Evolutionary conservation across 2,797 vertebrate genomes (phyloP), one percentile per base, ranked within the genome.

Genomic region (Molothrus ater): DNA sequence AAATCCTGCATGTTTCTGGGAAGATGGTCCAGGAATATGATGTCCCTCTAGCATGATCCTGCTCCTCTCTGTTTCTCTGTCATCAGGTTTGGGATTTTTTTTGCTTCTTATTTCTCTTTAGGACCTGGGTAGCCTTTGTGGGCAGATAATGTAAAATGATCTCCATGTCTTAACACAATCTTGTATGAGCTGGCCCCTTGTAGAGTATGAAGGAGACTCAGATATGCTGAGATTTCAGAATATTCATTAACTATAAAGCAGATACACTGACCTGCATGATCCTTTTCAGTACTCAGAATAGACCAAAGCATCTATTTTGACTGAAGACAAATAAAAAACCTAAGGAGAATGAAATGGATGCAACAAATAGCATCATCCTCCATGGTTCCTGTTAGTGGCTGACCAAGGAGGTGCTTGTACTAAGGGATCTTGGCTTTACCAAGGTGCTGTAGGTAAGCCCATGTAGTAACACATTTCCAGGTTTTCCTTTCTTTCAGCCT

Each of bases 11-110:
- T 60, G 1, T 6, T 70, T 80, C 65, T 88, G 69, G 48, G 26
- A 68, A 42, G 10, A 6, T 0, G 1, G 32, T 54, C 29, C 31
- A 48, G 69, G n/a, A 65, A 60, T 6, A 31, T 22, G 16, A 45
- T 42, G 9, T 22, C 24, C 17, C 13, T 47, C 26, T 83, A 61
- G 25, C 31, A 36, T 5, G n/a, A 53, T 13, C 28, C 43, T 70
- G 13, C 9, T 34, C 6, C 87, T 70, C 25, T 36, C 11, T 51
- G 5, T 68, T 88, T 32, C n/a, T 86, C 40, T 1, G 1, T 59
- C 31, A 31, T 36, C 31, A 29, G 2, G 7, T 56, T 78, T 71
- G 40, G 4, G 18, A 1, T 0, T 1, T n/a, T 73, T 64, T 64
- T 91, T 72, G 1, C 47, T 82, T 59, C 12, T 6, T 36, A 26